These are phyloP conservation scores for Channa striata DNA, from an alignment of 2,797 vertebrate species.

Conservation along the genomic window DNA sequence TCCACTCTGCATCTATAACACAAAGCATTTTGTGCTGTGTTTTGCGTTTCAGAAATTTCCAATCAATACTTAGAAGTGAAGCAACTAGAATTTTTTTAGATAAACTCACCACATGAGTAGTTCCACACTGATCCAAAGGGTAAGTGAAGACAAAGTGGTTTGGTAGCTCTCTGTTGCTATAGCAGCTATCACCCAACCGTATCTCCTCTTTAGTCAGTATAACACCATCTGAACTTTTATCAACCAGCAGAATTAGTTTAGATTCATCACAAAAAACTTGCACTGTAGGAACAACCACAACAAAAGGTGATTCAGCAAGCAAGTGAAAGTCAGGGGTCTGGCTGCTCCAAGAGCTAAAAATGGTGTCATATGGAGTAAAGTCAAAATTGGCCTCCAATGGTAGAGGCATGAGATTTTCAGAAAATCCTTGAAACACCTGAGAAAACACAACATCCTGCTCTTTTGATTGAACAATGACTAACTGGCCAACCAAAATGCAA, in stretches of 20 bases:
- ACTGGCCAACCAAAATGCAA: slow-evolving; percentile 26
- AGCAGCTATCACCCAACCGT: slow-evolving; percentile 65
- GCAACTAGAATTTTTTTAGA: too few relatives aligned
- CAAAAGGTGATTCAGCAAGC: slow-evolving; percentile 33
- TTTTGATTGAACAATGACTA: slow-evolving; percentile 13
- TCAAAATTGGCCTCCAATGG: slow-evolving; percentile 32
- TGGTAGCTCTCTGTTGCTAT: slow-evolving; percentile 54
- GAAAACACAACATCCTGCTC: background rate
- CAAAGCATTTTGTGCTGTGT: fast-evolving
- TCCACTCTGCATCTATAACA: slow-evolving; percentile 61
- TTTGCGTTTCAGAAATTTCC: fast-evolving
- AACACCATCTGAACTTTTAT: slow-evolving; percentile 28
- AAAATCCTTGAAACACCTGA: background rate
- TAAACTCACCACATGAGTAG: slow-evolving; percentile 55
- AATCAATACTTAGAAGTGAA: background rate
- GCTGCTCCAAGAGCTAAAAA: slow-evolving; percentile 59
- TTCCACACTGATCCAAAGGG: slow-evolving; percentile 69
- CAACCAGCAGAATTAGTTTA: slow-evolving; percentile 63
- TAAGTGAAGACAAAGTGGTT: slow-evolving; percentile 68
- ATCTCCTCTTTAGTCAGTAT: slow-evolving; percentile 49
- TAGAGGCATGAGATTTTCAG: slow-evolving; percentile 23
- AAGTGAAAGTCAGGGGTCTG: slow-evolving; percentile 32
- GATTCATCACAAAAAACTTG: slow-evolving; percentile 70
- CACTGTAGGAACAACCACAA: slow-evolving; percentile 32
- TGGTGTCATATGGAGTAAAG: slow-evolving; percentile 11